Evolutionary conservation across 2,888 invertebrate genomes (phyloP).

Genomic region (Parthenolecanium corni): DNA sequence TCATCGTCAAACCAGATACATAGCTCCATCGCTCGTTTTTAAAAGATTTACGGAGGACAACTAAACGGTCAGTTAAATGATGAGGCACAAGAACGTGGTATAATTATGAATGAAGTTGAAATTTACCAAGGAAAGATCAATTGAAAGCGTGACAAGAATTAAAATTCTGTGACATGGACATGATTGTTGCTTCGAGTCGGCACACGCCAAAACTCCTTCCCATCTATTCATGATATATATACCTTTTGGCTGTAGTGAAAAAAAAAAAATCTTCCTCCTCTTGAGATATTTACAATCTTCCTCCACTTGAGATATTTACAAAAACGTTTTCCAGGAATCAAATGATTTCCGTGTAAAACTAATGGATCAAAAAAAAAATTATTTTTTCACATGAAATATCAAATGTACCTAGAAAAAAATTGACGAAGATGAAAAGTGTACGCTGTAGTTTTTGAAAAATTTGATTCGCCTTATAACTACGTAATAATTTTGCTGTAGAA

Average conservation of each 20-base stretch:
- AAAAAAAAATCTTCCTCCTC: too few species aligned
- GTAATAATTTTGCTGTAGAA: too few species aligned
- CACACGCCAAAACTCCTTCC: slow-evolving; percentile 13
- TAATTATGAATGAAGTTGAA: slow-evolving; percentile 29
- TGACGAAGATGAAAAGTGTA: background rate
- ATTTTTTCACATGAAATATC: too few species aligned
- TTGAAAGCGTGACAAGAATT: slow-evolving; percentile 27
- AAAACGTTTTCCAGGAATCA: slow-evolving; percentile 19
- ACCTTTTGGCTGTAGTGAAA: too few species aligned
- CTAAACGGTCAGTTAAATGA: slow-evolving; percentile 27
- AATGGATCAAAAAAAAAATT: slow-evolving; percentile 11
- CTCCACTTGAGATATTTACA: background rate
- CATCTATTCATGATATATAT: too few species aligned
- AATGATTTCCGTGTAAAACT: slow-evolving; percentile 23
- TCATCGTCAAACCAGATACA: too few species aligned
- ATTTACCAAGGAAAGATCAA: slow-evolving; percentile 29
- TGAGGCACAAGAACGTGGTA: slow-evolving; percentile 27
- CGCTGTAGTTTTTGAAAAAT: background rate
- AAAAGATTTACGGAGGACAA: slow-evolving; percentile 24
- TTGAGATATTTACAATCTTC: too few species aligned
- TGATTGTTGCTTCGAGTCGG: slow-evolving; percentile 15
- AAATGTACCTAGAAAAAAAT: background rate
- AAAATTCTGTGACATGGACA: slow-evolving; percentile 4
- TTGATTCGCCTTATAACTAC: slow-evolving; percentile 5
- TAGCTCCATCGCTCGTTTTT: too few species aligned